Percentiles rank a stretch among this genome's conserved stretches.
Evolutionary conservation across 2,113 vertebrate genomes (phyloP).

Genomic region (Natator depressus): DNA sequence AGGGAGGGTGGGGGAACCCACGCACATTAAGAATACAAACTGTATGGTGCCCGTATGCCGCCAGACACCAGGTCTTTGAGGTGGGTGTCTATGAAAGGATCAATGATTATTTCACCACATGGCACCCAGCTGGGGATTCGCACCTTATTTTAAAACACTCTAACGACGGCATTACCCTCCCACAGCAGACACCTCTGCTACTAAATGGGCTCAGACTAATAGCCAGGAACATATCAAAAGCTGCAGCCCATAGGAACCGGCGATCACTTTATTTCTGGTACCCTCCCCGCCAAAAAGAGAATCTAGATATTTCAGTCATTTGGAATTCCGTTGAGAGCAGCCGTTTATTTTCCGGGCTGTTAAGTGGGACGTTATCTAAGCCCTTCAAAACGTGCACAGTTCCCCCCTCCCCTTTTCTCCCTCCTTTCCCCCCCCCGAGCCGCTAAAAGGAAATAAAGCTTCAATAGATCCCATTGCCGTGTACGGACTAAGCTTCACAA

Average conservation of each 20-base stretch:
- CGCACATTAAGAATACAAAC: background rate
- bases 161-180: background rate
- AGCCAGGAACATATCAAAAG: background rate
- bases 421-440: too few species aligned
- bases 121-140: background rate
- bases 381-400: background rate
- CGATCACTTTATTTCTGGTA: background rate
- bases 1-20: background rate
- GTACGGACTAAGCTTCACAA: background rate
- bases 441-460: background rate
- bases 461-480: background rate
- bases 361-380: background rate
- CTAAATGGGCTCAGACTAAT: background rate
- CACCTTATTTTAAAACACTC: background rate
- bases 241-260: rapidly evolving
- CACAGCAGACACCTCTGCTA: background rate
- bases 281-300: background rate
- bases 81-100: background rate
- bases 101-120: rapidly evolving
- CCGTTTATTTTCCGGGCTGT: rapidly evolving
- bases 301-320: background rate
- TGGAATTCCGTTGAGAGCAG: background rate
- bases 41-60: background rate
- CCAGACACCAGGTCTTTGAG: background rate
- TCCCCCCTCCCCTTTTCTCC: too few species aligned